Percentiles rank a stretch among this genome's conserved stretches.
phyloP scores from a whole-genome alignment of 2,888 invertebrate species.

The Drosophila quasianomalipes region DNA sequence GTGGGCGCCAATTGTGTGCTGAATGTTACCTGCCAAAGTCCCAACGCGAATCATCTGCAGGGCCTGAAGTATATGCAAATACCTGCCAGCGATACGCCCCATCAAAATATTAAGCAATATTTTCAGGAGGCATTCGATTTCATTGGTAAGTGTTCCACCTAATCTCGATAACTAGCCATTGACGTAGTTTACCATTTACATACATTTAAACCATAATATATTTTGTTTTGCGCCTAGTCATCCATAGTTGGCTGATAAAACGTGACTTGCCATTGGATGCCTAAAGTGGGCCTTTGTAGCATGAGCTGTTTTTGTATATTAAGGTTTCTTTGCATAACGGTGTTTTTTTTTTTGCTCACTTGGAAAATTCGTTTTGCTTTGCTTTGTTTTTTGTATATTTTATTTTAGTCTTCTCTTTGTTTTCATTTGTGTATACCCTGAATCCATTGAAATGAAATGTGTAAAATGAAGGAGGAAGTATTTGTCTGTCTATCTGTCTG shows the following conservation, averaged over 20 bases:
- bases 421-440: conserved; percentile 12
- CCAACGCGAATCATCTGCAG: conserved; percentile 88
- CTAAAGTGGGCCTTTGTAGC: conserved; percentile 11
- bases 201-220: neutral
- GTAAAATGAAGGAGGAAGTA: neutral
- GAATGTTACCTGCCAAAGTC: conserved; percentile 92
- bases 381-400: neutral
- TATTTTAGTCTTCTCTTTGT: conserved; percentile 8
- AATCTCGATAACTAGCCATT: conserved; percentile 36
- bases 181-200: neutral
- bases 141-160: conserved; percentile 89
- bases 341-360: neutral
- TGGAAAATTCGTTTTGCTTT: conserved; percentile 56
- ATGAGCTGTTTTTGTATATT: neutral
- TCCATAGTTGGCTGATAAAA: conserved; percentile 38
- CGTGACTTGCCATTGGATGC: conserved; percentile 70
- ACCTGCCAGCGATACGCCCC: conserved; percentile 93
- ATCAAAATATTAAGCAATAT: conserved; percentile 94
- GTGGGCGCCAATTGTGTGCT: conserved; percentile 92
- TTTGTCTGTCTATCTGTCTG: neutral
- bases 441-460: neutral
- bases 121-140: conserved; percentile 94
- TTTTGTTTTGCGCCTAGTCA: conserved; percentile 22
- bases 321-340: conserved; percentile 60
- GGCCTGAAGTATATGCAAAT: conserved; percentile 91